phyloP scores from a whole-genome alignment of 2,113 vertebrate genomes.

The Uria aalge region DNA sequence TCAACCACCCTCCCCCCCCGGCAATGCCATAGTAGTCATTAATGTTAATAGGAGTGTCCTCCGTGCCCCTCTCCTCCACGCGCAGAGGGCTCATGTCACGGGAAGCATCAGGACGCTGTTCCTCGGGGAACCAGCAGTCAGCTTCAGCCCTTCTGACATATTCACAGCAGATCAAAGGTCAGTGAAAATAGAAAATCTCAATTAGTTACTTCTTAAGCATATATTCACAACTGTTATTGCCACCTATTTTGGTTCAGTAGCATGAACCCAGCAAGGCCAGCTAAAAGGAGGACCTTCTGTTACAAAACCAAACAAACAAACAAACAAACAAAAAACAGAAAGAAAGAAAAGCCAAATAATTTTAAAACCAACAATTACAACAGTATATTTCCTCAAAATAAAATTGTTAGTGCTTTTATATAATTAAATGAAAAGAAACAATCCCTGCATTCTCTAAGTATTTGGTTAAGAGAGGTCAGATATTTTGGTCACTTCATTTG shows the following conservation, averaged over 20 bases:
- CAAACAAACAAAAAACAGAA: rapidly evolving
- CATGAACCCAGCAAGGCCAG: neutral
- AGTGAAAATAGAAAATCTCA: neutral
- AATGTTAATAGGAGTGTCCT: neutral
- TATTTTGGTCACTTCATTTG: neutral
- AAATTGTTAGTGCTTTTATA: neutral
- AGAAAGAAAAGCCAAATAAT: neutral
- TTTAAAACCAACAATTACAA: neutral
- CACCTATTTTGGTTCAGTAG: neutral
- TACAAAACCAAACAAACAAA: neutral
- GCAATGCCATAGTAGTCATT: neutral
- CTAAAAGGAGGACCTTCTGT: neutral
- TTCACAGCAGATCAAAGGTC: neutral
- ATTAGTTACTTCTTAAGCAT: neutral
- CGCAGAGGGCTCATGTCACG: rapidly evolving
- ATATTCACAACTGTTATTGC: neutral
- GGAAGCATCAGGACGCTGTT: neutral
- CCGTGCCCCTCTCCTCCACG: neutral
- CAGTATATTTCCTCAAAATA: neutral
- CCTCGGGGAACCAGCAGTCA: neutral
- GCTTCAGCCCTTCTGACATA: neutral
- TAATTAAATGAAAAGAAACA: neutral
- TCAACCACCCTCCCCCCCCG: neutral
- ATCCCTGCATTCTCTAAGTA: neutral
- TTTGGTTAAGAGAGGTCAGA: neutral